Conservation (phyloP, 2,888 invertebrate species). For the Osmoderma eremita region DNA sequence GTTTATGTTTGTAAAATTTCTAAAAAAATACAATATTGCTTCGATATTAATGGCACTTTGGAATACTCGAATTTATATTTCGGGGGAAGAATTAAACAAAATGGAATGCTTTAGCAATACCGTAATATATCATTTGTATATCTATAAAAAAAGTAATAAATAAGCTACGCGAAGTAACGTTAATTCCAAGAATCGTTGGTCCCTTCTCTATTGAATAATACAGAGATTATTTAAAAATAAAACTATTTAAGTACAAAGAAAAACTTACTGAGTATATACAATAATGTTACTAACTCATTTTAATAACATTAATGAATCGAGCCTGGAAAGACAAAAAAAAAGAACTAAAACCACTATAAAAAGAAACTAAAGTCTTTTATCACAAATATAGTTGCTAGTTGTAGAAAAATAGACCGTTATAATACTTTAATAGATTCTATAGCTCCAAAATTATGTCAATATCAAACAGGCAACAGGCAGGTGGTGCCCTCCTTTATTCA, state of each 20-base stretch:
- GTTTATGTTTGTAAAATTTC: slow-evolving; percentile 16
- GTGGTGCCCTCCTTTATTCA: too few relatives aligned
- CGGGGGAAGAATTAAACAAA: background rate
- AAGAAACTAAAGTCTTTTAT: slow-evolving; percentile 1
- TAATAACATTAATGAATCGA: slow-evolving; percentile 4
- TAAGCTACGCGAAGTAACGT: too few relatives aligned
- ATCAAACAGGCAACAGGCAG: background rate
- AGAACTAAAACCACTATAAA: slow-evolving; percentile 9
- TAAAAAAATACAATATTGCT: slow-evolving; percentile 31
- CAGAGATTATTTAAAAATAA: slow-evolving; percentile 10
- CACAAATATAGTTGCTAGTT: slow-evolving; percentile 17
- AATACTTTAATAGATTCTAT: slow-evolving; percentile 11
- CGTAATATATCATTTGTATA: too few relatives aligned
- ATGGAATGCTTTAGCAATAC: too few relatives aligned
- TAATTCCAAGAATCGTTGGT: slow-evolving; percentile 10
- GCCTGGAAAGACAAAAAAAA: background rate
- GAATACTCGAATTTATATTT: slow-evolving; percentile 23
- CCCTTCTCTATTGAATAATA: background rate
- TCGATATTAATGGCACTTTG: slow-evolving; percentile 32
- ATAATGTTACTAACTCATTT: slow-evolving; percentile 10
- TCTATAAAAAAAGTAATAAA: too few relatives aligned
- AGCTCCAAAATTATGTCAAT: slow-evolving; percentile 4
- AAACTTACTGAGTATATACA: slow-evolving; percentile 12
- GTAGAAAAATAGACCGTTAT: slow-evolving; percentile 12
- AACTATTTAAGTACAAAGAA: slow-evolving; percentile 15